Percentiles rank a stretch among this genome's conserved stretches.
Conservation (phyloP, 2,113 vertebrate genomes). For the Harpagus bidentatus region DNA sequence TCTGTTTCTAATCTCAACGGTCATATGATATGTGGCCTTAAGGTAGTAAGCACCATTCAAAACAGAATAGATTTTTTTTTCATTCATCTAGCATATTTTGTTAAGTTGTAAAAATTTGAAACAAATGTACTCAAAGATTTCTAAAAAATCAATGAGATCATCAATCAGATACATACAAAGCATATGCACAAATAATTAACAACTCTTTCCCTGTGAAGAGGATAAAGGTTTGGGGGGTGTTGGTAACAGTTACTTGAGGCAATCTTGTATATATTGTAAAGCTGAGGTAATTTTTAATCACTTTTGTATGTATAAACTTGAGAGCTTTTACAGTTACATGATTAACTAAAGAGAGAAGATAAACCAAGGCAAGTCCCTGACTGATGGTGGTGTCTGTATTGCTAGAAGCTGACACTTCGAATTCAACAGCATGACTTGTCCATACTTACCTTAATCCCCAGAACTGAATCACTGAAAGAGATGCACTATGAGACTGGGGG, state of each 20-base stretch:
- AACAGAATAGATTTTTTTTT: slow-evolving; percentile 46
- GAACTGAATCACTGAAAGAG: background rate
- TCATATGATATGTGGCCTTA: slow-evolving; percentile 61
- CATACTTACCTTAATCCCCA: background rate
- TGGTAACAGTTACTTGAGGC: slow-evolving; percentile 3
- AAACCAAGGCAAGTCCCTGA: background rate
- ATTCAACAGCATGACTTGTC: background rate
- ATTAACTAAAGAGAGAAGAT: background rate
- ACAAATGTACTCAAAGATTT: slow-evolving; percentile 46
- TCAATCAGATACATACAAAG: slow-evolving; percentile 34
- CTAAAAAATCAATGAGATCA: background rate
- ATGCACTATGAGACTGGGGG: background rate
- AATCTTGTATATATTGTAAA: slow-evolving; percentile 2
- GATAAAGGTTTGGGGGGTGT: background rate
- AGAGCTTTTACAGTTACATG: slow-evolving; percentile 14
- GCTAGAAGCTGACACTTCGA: background rate
- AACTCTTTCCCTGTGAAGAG: background rate
- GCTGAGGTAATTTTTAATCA: background rate
- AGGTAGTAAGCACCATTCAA: slow-evolving; percentile 38
- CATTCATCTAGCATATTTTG: slow-evolving; percentile 50
- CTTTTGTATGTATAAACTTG: background rate
- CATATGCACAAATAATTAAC: slow-evolving; percentile 48
- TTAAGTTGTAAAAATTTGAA: slow-evolving; percentile 66
- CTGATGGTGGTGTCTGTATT: background rate
- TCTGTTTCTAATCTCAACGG: slow-evolving; percentile 70